phyloP scores from a whole-genome alignment of 1,140 invertebrate genomes.

The Protaetia brevitarsis region DNA sequence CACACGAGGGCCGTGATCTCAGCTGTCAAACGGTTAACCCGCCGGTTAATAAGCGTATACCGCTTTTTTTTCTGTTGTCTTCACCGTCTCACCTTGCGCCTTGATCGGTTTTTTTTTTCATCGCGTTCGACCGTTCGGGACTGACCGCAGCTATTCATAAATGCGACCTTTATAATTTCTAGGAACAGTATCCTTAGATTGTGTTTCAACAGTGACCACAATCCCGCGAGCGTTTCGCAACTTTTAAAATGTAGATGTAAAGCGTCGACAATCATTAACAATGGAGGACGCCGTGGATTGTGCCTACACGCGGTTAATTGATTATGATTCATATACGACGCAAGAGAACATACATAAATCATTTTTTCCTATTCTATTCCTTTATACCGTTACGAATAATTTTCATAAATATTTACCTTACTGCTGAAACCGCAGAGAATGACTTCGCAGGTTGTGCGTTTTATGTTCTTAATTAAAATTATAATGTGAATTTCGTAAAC shows the following conservation, averaged over 20 bases:
- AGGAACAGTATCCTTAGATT: neutral
- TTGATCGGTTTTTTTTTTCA: neutral
- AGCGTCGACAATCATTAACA: neutral
- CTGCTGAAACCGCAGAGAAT: neutral
- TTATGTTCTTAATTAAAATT: too few species aligned
- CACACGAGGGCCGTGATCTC: slow-evolving; percentile 11
- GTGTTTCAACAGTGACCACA: neutral
- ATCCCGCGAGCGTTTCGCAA: neutral
- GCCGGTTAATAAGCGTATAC: neutral
- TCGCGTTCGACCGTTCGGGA: neutral
- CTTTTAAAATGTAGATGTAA: neutral
- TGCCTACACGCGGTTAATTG: neutral
- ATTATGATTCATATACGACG: neutral
- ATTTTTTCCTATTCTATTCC: neutral
- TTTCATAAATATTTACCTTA: neutral
- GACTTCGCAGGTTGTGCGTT: too few species aligned
- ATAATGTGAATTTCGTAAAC: too few species aligned
- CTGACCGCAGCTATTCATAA: slow-evolving; percentile 7
- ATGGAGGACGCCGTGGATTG: neutral
- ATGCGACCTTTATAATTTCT: slow-evolving; percentile 8
- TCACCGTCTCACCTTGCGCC: neutral
- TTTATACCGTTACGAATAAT: neutral
- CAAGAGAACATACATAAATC: neutral
- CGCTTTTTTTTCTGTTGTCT: neutral
- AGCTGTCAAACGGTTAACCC: neutral